These are phyloP conservation scores for Kobus ellipsiprymnus DNA, from an alignment of 2,113 vertebrate species.

Conservation along the genomic window DNA sequence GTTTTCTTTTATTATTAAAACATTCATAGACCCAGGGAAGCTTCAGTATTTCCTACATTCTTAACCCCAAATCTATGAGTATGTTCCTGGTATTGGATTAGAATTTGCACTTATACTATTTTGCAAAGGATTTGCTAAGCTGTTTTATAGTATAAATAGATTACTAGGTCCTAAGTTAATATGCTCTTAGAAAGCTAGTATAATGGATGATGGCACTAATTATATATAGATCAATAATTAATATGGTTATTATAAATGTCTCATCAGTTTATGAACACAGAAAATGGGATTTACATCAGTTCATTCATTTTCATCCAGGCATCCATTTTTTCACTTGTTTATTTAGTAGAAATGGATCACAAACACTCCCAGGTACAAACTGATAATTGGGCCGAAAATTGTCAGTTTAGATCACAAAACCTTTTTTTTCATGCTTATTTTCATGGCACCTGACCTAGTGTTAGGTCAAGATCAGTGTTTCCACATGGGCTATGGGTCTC, in stretches of 20 bases:
- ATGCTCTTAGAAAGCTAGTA: not conserved
- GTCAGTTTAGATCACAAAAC: not conserved
- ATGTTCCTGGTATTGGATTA: not conserved
- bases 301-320: not conserved
- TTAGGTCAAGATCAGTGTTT: not conserved
- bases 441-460: not conserved
- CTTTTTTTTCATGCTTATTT: not conserved
- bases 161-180: not conserved
- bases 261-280: not conserved
- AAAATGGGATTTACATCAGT: not conserved
- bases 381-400: not conserved
- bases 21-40: not conserved
- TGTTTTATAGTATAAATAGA: not conserved
- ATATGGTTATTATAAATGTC: not conserved
- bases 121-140: constrained; percentile 10
- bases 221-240: not conserved
- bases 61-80: not conserved
- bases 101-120: constrained; percentile 22
- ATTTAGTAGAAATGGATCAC: not conserved
- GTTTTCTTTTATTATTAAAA: constrained; percentile 35
- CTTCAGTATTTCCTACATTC: not conserved
- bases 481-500: not conserved
- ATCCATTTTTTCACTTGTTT: not conserved
- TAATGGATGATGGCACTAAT: not conserved
- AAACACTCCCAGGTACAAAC: not conserved